Base-by-base conservation (phyloP, 2,888 invertebrate genomes). In the Argyresthia albistria region DNA sequence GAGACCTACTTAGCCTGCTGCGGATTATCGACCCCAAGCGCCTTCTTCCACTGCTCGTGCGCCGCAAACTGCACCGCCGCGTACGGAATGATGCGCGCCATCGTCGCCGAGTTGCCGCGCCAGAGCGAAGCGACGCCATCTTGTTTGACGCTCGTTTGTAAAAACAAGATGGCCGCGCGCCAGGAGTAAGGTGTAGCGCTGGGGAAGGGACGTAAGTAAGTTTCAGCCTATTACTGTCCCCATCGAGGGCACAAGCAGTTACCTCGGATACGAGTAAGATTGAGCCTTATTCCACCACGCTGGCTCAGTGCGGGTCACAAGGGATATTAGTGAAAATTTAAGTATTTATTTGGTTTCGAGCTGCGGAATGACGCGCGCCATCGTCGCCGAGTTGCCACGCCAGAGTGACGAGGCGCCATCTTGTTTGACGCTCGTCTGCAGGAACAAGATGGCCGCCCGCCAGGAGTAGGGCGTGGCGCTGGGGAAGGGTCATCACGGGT, bases 21-120 rank as follows among this genome's bases (percentile, higher is more conserved):
- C 4, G 80, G 76, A 61, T 90, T 81, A 83, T 95, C 93, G n/a
- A 95, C 92, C 9, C 88, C 80, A 1, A 99, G 84, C 48, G 94
- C 74, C 59, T 91, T 89, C 74, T 97, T 97, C 94, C 96, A 99
- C 77, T 99, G 98, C 82, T 99, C 99, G 81, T 98, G 98, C 43
- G 98, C 93, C 0, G 97, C 94, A 80, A 98, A 99, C 87, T 99
- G 99, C 61, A 99, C 94, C 46, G 99, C 97, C 16, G 99, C 97
- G 80, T 99, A 98, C 0, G 99, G 99, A 51, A 98, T 89, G 57
- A 99, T 98, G 54, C 99, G 89, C 12, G 96, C 97, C 97, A 99
- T 97, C 0, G 98, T 99, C 4, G 99, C 99, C 59, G 97, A 96
- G 90, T 99, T 99, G 4, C 99, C 99, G 52, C 99, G 90, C 98